Conservation (phyloP, 1,140 invertebrate species). For the Solenopsis fugax region DNA sequence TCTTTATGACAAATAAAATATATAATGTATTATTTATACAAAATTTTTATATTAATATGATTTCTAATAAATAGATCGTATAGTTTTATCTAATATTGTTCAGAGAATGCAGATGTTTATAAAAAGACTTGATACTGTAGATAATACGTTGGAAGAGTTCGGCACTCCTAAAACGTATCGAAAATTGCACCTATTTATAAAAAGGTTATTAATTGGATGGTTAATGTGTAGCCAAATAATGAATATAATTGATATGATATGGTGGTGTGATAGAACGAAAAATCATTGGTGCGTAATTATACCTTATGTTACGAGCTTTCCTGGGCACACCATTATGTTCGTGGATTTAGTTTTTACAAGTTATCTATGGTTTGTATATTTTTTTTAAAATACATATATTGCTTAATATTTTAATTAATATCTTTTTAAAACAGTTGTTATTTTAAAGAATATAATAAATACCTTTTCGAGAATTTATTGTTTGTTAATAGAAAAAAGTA, state of each 20-base stretch:
- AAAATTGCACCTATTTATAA: background rate
- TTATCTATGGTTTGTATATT: conserved; percentile 2
- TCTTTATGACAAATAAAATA: background rate
- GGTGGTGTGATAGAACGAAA: background rate
- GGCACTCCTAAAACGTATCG: conserved; percentile 17
- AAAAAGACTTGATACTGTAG: conserved; percentile 23
- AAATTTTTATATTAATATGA: background rate
- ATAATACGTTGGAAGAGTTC: conserved; percentile 30
- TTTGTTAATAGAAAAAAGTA: no score
- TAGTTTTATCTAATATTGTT: background rate
- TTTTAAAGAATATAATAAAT: no score
- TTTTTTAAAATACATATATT: background rate
- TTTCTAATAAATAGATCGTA: background rate
- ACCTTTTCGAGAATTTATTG: no score
- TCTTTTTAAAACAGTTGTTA: no score
- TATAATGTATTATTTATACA: background rate
- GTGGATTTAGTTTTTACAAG: background rate
- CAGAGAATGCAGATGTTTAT: conserved; percentile 32
- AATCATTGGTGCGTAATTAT: background rate
- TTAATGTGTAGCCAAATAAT: background rate
- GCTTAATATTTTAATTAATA: background rate
- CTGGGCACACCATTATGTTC: background rate
- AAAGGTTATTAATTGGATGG: conserved; percentile 25
- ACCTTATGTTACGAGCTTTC: background rate
- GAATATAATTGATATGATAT: background rate